Evolutionary conservation across 1,140 invertebrate genomes (phyloP).

Genomic region (Eumeta japonica): DNA sequence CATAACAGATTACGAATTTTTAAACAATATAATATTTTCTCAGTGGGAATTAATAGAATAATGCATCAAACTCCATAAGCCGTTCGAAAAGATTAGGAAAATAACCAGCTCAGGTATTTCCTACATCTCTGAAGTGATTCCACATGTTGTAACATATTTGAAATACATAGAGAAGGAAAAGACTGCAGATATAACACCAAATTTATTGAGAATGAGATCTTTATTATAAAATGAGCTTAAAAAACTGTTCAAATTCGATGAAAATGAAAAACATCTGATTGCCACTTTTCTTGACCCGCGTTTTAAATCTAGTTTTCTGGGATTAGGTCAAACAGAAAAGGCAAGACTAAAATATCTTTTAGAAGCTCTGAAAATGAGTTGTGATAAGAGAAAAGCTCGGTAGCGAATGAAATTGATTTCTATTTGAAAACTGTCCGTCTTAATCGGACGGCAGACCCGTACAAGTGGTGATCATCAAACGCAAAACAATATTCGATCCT

Average conservation of each 20-base stretch:
- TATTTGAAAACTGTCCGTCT: conserved; percentile 1
- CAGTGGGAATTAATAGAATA: conserved; percentile 17
- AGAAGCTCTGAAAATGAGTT: conserved; percentile 1
- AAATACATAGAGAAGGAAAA: conserved; percentile 16
- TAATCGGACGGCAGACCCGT: not conserved
- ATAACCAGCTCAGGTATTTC: conserved; percentile 17
- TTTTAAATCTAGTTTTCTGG: conserved; percentile 2
- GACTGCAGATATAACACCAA: conserved; percentile 8
- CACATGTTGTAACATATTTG: conserved; percentile 15
- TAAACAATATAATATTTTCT: conserved; percentile 12
- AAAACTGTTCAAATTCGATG: conserved; percentile 14
- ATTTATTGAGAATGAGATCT: conserved; percentile 13
- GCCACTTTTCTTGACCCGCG: conserved; percentile 13
- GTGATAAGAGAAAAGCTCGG: not conserved
- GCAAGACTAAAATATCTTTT: no score
- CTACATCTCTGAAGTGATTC: conserved; percentile 19
- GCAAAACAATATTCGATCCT: not conserved
- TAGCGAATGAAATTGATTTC: not conserved
- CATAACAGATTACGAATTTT: conserved; percentile 17
- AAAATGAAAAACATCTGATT: conserved; percentile 16
- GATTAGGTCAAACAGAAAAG: not conserved
- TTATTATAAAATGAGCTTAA: conserved; percentile 11
- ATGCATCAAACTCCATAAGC: no score
- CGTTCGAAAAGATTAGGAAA: no score
- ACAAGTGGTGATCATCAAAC: not conserved